phyloP scores from a whole-genome alignment of 2,797 vertebrate species.

The Alectoris magna region DNA sequence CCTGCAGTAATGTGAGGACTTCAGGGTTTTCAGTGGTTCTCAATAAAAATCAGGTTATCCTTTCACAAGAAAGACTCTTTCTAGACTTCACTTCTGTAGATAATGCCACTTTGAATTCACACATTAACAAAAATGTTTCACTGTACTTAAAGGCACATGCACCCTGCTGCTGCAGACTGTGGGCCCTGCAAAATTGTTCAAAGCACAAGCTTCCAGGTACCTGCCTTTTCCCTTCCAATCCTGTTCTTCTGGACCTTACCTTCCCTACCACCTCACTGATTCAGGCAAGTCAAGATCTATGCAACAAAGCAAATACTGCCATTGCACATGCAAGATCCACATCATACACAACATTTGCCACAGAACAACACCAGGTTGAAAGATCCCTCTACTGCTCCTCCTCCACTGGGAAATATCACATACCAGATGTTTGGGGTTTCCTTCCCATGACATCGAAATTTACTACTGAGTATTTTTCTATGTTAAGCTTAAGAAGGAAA shows the following conservation, averaged over 20 bases:
- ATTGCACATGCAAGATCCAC: background rate
- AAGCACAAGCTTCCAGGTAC: background rate
- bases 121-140: background rate
- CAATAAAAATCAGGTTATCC: background rate
- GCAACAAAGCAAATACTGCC: background rate
- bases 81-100: background rate
- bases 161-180: background rate
- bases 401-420: background rate
- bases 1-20: background rate
- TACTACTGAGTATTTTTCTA: background rate
- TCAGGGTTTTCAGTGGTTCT: background rate
- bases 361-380: background rate
- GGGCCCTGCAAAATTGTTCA: background rate
- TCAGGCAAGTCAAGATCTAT: background rate
- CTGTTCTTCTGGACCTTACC: background rate
- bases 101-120: background rate
- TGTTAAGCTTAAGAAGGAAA: background rate
- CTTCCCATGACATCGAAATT: rapidly evolving
- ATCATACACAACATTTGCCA: rapidly evolving
- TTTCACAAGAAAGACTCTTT: background rate
- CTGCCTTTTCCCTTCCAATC: background rate
- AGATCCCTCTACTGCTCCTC: background rate
- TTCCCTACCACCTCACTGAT: background rate
- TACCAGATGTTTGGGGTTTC: background rate
- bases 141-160: background rate